These are phyloP conservation scores for Loriculus beryllinus DNA, from an alignment of 2,797 vertebrate genomes.

Conservation along the genomic window DNA sequence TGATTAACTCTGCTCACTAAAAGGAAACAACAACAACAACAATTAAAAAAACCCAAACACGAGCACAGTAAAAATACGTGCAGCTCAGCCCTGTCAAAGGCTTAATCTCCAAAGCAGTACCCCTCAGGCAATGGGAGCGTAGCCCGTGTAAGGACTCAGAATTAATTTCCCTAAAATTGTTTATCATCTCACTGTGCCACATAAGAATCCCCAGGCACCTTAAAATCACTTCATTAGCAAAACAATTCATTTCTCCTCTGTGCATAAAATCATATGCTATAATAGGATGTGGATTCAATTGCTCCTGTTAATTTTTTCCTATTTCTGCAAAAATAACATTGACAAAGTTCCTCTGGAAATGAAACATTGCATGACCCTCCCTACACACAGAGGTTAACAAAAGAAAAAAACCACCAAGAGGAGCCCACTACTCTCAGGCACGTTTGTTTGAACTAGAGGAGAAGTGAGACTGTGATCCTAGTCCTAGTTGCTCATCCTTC, in stretches of 20 bases:
- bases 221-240: conserved; percentile 39
- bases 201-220: conserved; percentile 33
- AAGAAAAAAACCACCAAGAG: neutral
- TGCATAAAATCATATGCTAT: conserved; percentile 21
- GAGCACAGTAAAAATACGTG: neutral
- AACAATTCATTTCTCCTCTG: conserved; percentile 28
- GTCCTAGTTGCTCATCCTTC: neutral
- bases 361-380: neutral
- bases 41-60: neutral
- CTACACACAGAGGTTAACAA: neutral
- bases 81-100: neutral
- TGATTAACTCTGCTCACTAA: conserved; percentile 17
- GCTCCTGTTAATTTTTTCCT: neutral
- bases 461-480: neutral
- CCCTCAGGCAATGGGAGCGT: neutral
- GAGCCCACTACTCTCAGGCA: neutral
- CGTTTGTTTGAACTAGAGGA: neutral
- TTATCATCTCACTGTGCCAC: conserved; percentile 7
- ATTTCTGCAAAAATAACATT: neutral
- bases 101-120: neutral
- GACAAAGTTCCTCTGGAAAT: neutral
- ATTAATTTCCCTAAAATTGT: conserved; percentile 51
- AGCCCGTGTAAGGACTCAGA: neutral
- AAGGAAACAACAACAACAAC: conserved; percentile 14
- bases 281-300: neutral